These are phyloP conservation scores for Melikaiella ostensackeni DNA, from an alignment of 2,888 invertebrate genomes.

Conservation along the genomic window DNA sequence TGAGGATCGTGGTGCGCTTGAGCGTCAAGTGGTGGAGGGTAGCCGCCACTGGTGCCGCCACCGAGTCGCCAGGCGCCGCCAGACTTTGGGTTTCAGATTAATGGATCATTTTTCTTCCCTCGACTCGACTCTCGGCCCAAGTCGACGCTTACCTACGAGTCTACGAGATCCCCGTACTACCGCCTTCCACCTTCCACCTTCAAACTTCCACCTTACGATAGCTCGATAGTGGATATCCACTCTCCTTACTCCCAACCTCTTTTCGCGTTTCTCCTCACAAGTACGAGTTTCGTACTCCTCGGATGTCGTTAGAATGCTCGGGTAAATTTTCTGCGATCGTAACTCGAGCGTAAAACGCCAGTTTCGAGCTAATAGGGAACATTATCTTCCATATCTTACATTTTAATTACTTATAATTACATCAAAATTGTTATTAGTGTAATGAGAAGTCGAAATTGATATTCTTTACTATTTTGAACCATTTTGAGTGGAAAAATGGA, in stretches of 20 bases:
- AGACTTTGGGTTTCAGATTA: slow-evolving; percentile 89
- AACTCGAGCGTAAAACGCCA: slow-evolving; percentile 23
- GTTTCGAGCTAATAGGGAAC: background rate
- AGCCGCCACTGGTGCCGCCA: slow-evolving; percentile 68
- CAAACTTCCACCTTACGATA: slow-evolving; percentile 56
- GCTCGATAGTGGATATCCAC: slow-evolving; percentile 57
- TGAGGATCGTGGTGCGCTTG: slow-evolving; percentile 59
- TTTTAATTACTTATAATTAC: background rate
- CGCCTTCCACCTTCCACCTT: slow-evolving; percentile 63
- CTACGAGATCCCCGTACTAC: slow-evolving; percentile 72
- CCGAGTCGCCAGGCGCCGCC: slow-evolving; percentile 83
- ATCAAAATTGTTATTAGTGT: background rate
- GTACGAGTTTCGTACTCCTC: slow-evolving; percentile 49
- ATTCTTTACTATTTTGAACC: no score
- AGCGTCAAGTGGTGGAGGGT: slow-evolving; percentile 62
- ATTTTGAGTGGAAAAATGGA: no score
- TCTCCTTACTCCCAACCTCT: slow-evolving; percentile 45
- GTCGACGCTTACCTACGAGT: slow-evolving; percentile 76
- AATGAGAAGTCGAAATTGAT: no score
- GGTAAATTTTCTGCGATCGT: slow-evolving; percentile 28
- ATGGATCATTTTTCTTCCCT: slow-evolving; percentile 88
- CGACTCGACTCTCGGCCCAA: slow-evolving; percentile 68
- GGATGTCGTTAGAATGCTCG: slow-evolving; percentile 3
- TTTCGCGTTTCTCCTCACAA: slow-evolving; percentile 40
- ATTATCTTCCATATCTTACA: background rate